Conservation (phyloP, 2,888 invertebrate species). For the Theodoxus fluviatilis region DNA sequence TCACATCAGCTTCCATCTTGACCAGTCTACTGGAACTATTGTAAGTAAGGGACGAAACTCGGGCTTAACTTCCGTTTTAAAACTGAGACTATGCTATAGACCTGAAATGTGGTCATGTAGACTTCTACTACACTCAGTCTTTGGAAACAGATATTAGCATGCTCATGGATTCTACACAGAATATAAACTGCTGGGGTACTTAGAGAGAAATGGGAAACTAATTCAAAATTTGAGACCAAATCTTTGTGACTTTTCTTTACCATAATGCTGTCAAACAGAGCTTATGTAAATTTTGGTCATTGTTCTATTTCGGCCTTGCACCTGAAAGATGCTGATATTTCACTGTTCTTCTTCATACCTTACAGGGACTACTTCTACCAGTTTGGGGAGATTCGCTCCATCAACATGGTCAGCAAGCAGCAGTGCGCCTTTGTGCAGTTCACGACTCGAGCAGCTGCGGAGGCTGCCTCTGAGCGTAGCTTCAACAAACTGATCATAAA, state of each 20-base stretch:
- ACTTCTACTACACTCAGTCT: too few species aligned
- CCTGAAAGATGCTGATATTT: not conserved
- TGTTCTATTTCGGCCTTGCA: not conserved
- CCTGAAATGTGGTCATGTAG: too few species aligned
- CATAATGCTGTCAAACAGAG: not conserved
- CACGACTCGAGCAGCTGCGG: slow-evolving; percentile 87
- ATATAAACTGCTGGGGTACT: too few species aligned
- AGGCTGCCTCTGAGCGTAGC: slow-evolving; percentile 78
- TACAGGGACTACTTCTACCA: slow-evolving; percentile 94
- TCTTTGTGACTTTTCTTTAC: not conserved
- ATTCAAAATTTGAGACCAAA: too few species aligned
- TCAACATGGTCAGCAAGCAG: slow-evolving; percentile 90
- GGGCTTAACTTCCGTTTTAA: too few species aligned
- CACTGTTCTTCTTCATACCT: slow-evolving; percentile 23
- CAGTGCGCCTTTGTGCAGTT: slow-evolving; percentile 95
- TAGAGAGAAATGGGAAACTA: too few species aligned
- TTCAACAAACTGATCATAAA: slow-evolving; percentile 90
- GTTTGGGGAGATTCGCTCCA: slow-evolving; percentile 94
- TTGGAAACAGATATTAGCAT: too few species aligned
- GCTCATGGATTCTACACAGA: too few species aligned
- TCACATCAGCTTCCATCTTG: too few species aligned
- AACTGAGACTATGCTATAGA: too few species aligned
- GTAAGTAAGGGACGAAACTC: too few species aligned
- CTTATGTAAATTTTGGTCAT: not conserved
- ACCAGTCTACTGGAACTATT: too few species aligned